Percentiles rank a stretch among this genome's conserved stretches.
These are phyloP conservation scores for Lycaena phlaeas DNA, from an alignment of 2,888 invertebrate species.

Conservation along the genomic window DNA sequence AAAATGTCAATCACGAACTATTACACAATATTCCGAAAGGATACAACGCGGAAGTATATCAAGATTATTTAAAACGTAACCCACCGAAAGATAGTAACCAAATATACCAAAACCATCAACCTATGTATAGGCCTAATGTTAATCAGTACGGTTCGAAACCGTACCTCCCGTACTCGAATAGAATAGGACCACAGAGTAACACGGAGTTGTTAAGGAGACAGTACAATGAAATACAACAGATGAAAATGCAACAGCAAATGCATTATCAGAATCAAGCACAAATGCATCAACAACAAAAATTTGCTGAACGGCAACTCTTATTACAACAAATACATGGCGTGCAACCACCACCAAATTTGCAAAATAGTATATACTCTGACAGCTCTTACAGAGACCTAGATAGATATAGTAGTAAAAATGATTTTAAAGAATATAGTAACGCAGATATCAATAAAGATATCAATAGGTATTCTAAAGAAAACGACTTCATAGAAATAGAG, in stretches of 20 bases:
- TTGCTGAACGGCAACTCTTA: slow-evolving; percentile 74
- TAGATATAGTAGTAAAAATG: slow-evolving; percentile 59
- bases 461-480: slow-evolving; percentile 51
- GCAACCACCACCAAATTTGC: slow-evolving; percentile 62
- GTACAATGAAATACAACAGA: slow-evolving; percentile 76
- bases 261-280: slow-evolving; percentile 76
- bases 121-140: slow-evolving; percentile 57
- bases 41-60: slow-evolving; percentile 74
- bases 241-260: slow-evolving; percentile 76
- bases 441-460: slow-evolving; percentile 54
- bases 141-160: slow-evolving; percentile 64
- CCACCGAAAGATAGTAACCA: slow-evolving; percentile 71
- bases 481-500: slow-evolving; percentile 53
- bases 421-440: slow-evolving; percentile 53
- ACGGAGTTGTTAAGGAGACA: slow-evolving; percentile 74
- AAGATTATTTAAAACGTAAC: slow-evolving; percentile 70
- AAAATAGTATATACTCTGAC: slow-evolving; percentile 64
- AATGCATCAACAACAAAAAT: slow-evolving; percentile 76
- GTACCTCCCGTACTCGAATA: slow-evolving; percentile 64
- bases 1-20: slow-evolving; percentile 59
- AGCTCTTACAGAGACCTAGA: slow-evolving; percentile 61
- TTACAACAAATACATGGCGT: slow-evolving; percentile 75
- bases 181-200: slow-evolving; percentile 71
- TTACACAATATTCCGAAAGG: slow-evolving; percentile 62
- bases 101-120: slow-evolving; percentile 72